phyloP scores from a whole-genome alignment of 1,140 invertebrate genomes.

The Theocolax elegans region DNA sequence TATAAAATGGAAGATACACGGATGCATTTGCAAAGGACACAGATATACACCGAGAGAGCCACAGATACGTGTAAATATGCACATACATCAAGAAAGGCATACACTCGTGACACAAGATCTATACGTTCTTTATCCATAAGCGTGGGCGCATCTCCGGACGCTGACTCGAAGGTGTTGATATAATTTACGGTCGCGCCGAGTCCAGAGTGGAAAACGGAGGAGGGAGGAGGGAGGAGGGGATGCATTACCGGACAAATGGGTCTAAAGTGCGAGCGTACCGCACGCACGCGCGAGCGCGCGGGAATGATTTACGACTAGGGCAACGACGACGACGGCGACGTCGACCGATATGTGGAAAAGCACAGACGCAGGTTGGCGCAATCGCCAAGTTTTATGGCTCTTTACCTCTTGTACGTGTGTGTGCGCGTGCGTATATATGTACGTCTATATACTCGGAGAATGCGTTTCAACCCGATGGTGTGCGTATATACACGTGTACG shows the following conservation, averaged over 20 bases:
- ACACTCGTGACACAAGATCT: no score
- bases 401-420: no score
- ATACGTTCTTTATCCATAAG: constrained; percentile 5
- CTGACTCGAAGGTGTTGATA: constrained; percentile 58
- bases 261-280: constrained; percentile 22
- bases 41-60: no score
- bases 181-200: constrained; percentile 55
- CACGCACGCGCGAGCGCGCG: neutral
- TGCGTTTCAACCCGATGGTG: neutral
- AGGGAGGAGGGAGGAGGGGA: no score
- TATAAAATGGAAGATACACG: no score
- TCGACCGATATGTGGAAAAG: constrained; percentile 5
- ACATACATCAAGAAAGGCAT: no score
- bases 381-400: no score
- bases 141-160: constrained; percentile 47
- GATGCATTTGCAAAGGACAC: no score
- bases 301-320: constrained; percentile 16
- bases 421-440: no score
- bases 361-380: constrained; percentile 24
- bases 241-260: constrained; percentile 30
- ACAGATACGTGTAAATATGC: no score
- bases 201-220: neutral
- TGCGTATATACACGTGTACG: neutral
- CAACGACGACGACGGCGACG: no score
- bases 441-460: no score